Evolutionary conservation across 2,888 invertebrate species (phyloP).

Genomic region (Rosalia funebris): DNA sequence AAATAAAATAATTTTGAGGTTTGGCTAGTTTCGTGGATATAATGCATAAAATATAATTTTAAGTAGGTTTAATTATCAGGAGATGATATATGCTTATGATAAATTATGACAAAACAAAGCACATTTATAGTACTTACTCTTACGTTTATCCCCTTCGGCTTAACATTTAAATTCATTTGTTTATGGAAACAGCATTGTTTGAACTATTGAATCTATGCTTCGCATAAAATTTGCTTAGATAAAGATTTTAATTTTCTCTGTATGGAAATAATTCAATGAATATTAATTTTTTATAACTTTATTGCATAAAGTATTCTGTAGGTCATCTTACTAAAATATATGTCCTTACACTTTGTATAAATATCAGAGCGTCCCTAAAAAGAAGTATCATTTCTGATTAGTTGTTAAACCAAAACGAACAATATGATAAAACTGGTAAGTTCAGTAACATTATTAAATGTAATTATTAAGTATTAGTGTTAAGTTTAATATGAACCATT

Average conservation of each 20-base stretch:
- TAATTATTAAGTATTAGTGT: no score
- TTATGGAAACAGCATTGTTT: background rate
- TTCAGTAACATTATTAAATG: no score
- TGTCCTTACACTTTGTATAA: background rate
- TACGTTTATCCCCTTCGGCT: background rate
- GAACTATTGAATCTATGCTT: background rate
- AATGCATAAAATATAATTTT: no score
- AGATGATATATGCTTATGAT: background rate
- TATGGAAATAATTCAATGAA: background rate
- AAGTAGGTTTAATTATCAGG: background rate
- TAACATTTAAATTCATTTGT: slow-evolving; percentile 2
- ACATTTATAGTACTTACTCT: background rate
- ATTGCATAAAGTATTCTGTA: slow-evolving; percentile 4
- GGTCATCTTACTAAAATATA: background rate
- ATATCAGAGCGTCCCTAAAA: slow-evolving; percentile 1
- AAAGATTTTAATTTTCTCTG: background rate
- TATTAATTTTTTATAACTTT: slow-evolving; percentile 3
- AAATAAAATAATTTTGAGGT: no score
- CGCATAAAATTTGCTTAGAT: slow-evolving; percentile 4
- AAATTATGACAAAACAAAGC: background rate
- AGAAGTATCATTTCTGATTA: slow-evolving; percentile 1
- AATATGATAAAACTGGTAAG: slow-evolving; percentile 4
- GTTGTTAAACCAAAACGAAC: background rate
- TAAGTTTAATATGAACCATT: no score
- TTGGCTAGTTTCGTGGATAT: background rate